Conservation (phyloP, 2,113 vertebrate genomes). For the Bambusicola thoracicus region DNA sequence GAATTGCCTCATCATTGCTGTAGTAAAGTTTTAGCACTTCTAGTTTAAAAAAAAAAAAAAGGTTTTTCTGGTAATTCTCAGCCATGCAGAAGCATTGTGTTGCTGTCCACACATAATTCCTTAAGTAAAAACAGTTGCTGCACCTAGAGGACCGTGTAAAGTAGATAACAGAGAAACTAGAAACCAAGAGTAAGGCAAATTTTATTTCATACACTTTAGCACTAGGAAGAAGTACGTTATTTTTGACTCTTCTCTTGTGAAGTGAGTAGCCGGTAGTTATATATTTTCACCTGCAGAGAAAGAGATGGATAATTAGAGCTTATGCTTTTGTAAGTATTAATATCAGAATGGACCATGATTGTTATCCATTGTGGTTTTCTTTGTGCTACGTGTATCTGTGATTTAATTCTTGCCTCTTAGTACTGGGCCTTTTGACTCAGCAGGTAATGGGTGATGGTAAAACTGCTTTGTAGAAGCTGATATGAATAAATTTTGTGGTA, state of each 20-base stretch:
- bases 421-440: not conserved
- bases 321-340: not conserved
- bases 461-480: not conserved
- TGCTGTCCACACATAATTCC: not conserved
- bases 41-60: not conserved
- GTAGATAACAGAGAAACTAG: not conserved
- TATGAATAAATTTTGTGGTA: not conserved
- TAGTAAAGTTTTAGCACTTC: not conserved
- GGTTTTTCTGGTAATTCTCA: not conserved
- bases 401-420: not conserved
- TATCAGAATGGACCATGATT: not conserved
- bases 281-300: constrained; percentile 3
- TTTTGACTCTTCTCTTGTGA: not conserved
- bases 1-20: not conserved
- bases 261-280: not conserved
- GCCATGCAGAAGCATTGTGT: rapidly evolving
- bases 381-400: not conserved
- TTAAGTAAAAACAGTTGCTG: not conserved
- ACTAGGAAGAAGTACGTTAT: not conserved
- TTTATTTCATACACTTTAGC: not conserved
- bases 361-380: not conserved
- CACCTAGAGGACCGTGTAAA: not conserved
- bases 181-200: not conserved
- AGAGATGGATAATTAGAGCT: not conserved
- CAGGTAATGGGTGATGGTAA: not conserved